Evolutionary conservation across 2,888 invertebrate genomes (phyloP), one percentile per base, ranked within the genome.

Genomic region (Caradrina clavipalpis): DNA sequence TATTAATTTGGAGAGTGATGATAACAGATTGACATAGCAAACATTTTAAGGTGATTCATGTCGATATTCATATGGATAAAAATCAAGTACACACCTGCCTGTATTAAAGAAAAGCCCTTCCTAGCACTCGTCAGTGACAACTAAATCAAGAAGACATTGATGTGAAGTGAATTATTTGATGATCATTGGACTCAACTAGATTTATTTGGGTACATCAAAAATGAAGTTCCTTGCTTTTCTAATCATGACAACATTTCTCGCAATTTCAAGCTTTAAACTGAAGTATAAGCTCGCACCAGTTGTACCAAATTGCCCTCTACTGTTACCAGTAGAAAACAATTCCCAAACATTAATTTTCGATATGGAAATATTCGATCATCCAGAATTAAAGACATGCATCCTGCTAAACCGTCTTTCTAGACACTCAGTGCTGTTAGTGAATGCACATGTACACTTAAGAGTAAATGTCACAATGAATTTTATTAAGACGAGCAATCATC

Each of bases 281-380:
- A 51, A 35, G 17, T 2, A n/a, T 5, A 75, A 65, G 10, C 35
- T 76, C 0, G 49, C 45, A 22, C 21, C 60, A 15, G 54, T 26
- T 39, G 17, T n/a, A 19, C 11, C 47, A 15, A 63, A 64, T 35
- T 79, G 79, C 49, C 19, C 47, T 2, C 3, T 69, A 17, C 22
- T 60, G 0, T 49, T 78, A 49, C 69, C 69, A 21, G 15, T 81
- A n/a, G 2, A 19, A 53, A 35, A 45, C 7, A 39, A 62, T 47
- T 26, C 78, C 49, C 53, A 62, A 26, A 81, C 73, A 26, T 2
- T 81, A 15, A 21, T 81, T 6, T 45, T 65, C 1, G 54, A 81
- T 19, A 39, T 57, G 13, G 49, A 64, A 53, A 19, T 47, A 1
- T n/a, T 22, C 3, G 17, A 49, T 31, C 10, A 73, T 17, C 10